Conservation (phyloP, 2,797 vertebrate species). For the Novumbra hubbsi region DNA sequence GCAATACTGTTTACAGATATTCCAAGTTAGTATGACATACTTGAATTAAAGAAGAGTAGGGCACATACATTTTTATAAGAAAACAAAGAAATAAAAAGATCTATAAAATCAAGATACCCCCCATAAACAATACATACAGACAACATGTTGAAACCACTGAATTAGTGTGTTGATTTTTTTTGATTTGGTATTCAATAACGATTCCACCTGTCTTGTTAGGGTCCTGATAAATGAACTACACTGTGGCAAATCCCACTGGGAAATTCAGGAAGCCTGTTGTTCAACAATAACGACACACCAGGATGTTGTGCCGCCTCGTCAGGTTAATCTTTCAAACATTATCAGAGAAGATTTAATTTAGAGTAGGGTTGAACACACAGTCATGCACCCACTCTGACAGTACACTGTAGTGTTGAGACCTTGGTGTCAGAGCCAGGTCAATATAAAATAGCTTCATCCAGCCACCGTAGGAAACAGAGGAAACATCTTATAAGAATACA, state of each 20-base stretch:
- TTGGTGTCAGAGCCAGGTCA: conserved; percentile 64
- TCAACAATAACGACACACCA: background rate
- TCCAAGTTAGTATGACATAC: background rate
- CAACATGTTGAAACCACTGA: too few relatives aligned
- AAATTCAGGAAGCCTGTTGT: background rate
- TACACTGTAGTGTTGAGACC: conserved; percentile 24
- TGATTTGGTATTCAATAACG: background rate
- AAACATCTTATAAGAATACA: conserved; percentile 46
- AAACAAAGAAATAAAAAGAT: too few relatives aligned
- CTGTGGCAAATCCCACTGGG: conserved; percentile 13
- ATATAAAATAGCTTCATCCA: conserved; percentile 31
- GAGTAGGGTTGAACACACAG: background rate
- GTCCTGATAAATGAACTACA: conserved; percentile 18
- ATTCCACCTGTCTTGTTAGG: background rate
- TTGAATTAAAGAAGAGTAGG: too few relatives aligned
- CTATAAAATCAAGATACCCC: too few relatives aligned
- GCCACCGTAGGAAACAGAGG: conserved; percentile 32
- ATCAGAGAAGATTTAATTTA: too few relatives aligned
- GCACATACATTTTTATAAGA: too few relatives aligned
- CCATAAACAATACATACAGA: too few relatives aligned
- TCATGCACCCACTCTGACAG: conserved; percentile 18
- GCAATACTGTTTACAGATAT: background rate
- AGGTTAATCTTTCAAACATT: too few relatives aligned
- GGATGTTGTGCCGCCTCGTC: background rate
- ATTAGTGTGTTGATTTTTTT: background rate